phyloP scores from a whole-genome alignment of 2,113 vertebrate species.

The Panthera uncia region DNA sequence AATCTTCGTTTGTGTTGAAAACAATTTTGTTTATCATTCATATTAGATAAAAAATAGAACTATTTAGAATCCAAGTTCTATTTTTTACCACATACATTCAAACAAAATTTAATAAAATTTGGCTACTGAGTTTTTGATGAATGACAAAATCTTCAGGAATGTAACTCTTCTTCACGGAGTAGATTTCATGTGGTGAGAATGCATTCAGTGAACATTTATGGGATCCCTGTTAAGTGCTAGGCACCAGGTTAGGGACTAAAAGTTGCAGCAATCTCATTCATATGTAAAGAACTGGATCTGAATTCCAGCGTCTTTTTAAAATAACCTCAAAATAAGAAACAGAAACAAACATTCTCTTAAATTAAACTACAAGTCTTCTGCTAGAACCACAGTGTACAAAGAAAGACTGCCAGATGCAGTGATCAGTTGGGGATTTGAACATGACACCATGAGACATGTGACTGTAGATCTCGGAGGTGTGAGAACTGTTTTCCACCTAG shows the following conservation, averaged over 20 bases:
- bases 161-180: neutral
- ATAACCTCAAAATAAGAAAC: neutral
- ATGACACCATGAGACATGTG: neutral
- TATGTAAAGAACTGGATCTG: neutral
- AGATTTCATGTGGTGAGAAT: neutral
- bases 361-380: neutral
- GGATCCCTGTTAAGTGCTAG: neutral
- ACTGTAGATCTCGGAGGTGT: neutral
- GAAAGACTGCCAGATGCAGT: neutral
- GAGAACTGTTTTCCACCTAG: neutral
- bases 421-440: neutral
- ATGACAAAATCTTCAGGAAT: neutral
- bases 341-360: neutral
- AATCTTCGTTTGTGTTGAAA: neutral
- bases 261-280: neutral
- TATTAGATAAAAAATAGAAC: neutral
- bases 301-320: constrained; percentile 1
- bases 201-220: neutral
- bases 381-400: neutral
- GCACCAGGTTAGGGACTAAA: neutral
- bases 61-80: constrained; percentile 17
- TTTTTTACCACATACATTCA: neutral
- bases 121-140: neutral
- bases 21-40: neutral
- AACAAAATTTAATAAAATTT: neutral